Evolutionary conservation across 2,113 vertebrate genomes (phyloP).

Genomic region (Gnathonemus longibarbis): DNA sequence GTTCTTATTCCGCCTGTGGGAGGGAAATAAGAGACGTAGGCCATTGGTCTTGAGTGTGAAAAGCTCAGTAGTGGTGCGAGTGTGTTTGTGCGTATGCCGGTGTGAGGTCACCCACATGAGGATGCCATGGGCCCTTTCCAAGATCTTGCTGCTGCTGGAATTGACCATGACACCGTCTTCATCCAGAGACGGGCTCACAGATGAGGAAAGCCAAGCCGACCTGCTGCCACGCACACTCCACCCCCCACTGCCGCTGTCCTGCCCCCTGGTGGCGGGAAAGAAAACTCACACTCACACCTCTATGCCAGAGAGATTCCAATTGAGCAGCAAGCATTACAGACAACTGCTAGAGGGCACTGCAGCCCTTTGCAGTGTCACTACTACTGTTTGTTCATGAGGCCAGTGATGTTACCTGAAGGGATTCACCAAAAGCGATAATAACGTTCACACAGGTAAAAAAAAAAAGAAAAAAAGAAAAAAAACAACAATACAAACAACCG

Average conservation of each 20-base stretch:
- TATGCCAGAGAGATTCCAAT: not conserved
- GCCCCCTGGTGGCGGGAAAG: conserved; percentile 33
- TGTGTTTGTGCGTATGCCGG: not conserved
- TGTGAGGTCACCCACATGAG: conserved; percentile 78
- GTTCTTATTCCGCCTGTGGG: conserved; percentile 85
- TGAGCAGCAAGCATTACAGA: not conserved
- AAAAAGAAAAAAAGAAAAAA: not conserved
- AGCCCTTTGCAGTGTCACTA: not conserved
- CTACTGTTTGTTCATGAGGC: not conserved
- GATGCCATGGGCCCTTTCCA: conserved; percentile 93
- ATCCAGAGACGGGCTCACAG: conserved; percentile 61
- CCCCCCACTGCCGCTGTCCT: conserved; percentile 60
- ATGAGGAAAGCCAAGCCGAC: conserved; percentile 56
- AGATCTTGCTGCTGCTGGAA: conserved; percentile 81
- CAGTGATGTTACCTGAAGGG: not conserved
- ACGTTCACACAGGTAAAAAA: not conserved
- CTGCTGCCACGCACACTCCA: conserved; percentile 73
- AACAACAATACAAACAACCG: not conserved
- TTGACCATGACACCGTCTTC: conserved; percentile 87
- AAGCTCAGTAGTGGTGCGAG: not conserved
- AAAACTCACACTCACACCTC: not conserved
- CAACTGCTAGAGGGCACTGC: not conserved
- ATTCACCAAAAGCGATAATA: not conserved
- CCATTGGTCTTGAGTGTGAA: not conserved
- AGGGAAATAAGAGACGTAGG: conserved; percentile 4